Conservation (phyloP, 2,113 vertebrate genomes). For the Merops nubicus region DNA sequence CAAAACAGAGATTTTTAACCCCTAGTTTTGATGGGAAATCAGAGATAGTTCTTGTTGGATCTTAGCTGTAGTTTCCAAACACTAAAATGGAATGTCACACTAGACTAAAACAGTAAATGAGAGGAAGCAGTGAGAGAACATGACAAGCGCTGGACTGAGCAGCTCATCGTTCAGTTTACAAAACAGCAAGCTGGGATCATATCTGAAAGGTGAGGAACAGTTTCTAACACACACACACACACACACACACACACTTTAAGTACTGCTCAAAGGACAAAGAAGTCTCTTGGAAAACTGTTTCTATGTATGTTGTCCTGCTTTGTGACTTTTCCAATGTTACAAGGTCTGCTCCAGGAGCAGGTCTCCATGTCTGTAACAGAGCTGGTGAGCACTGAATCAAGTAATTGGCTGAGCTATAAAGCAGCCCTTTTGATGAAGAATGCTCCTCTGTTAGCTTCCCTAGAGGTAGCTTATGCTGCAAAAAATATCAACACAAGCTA, state of each 20-base stretch:
- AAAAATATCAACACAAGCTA: background rate
- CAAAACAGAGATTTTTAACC: background rate
- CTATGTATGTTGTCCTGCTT: background rate
- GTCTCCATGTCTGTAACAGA: background rate
- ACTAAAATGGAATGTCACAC: background rate
- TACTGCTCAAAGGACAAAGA: background rate
- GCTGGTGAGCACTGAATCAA: background rate
- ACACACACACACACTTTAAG: background rate
- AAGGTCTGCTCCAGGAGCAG: background rate
- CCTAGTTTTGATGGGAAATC: background rate
- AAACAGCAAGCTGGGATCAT: background rate
- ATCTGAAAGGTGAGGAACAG: background rate
- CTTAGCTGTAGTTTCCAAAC: background rate
- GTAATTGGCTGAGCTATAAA: background rate
- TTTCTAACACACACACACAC: background rate
- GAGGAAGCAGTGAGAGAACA: background rate
- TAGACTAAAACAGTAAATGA: background rate
- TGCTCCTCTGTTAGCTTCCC: background rate
- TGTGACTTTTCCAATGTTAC: background rate
- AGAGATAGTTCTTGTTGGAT: background rate
- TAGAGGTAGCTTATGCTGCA: background rate
- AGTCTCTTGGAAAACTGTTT: background rate
- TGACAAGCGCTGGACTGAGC: background rate
- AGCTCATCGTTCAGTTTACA: background rate
- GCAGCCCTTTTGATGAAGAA: background rate